Evolutionary conservation across 1,140 invertebrate genomes (phyloP).

Genomic region (Drosophila ambigua): DNA sequence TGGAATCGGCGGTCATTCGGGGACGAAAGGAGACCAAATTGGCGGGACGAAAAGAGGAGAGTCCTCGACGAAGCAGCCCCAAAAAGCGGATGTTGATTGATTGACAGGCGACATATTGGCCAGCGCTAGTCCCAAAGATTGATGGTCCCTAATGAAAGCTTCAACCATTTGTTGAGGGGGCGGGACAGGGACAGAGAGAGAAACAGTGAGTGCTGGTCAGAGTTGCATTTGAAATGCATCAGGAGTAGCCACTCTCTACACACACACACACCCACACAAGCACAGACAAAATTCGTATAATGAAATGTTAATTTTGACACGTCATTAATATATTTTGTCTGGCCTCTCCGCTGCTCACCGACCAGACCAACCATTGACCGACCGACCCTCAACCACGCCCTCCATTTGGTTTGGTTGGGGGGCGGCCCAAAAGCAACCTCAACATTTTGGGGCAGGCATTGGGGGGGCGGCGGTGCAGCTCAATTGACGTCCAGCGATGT

Average conservation of each 20-base stretch:
- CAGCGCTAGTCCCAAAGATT: constrained; percentile 58
- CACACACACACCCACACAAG: background rate
- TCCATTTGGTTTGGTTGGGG: background rate
- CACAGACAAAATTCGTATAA: constrained; percentile 69
- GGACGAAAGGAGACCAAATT: constrained; percentile 1
- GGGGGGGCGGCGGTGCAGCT: constrained; percentile 10
- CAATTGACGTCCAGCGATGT: constrained; percentile 69
- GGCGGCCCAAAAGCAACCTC: constrained; percentile 24
- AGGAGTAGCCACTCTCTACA: background rate
- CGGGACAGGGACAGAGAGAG: background rate
- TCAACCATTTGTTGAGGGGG: background rate
- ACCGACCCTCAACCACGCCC: constrained; percentile 5
- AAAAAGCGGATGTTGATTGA: constrained; percentile 68
- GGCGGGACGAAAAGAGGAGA: no score
- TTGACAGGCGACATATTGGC: constrained; percentile 78
- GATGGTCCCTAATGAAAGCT: constrained; percentile 50
- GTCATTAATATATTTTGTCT: constrained; percentile 83
- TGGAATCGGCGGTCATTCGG: constrained; percentile 78
- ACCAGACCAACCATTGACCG: constrained; percentile 4
- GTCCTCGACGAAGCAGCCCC: constrained; percentile 12
- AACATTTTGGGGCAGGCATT: constrained; percentile 13
- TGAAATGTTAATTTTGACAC: constrained; percentile 84
- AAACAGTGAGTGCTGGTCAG: background rate
- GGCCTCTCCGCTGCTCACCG: constrained; percentile 8
- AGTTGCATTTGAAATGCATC: constrained; percentile 48